Percentiles rank a stretch among this genome's conserved stretches.
Conservation (phyloP, 2,888 invertebrate species). For the Anorthoa munda region DNA sequence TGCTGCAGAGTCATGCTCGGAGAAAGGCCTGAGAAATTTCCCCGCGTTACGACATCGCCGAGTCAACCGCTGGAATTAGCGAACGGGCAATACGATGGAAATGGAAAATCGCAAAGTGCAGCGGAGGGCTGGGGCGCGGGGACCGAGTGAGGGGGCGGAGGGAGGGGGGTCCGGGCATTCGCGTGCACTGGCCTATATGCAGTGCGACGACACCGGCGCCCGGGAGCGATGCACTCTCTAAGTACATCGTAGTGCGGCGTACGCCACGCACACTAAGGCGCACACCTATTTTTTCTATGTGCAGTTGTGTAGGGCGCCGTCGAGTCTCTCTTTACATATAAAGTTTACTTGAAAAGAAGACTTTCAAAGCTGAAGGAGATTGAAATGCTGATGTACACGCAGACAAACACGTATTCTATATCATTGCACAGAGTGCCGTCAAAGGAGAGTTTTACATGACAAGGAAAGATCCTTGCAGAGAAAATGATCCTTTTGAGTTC, state of each 20-base stretch:
- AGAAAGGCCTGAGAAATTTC: conserved; percentile 86
- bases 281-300: conserved; percentile 86
- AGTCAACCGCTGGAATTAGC: conserved; percentile 83
- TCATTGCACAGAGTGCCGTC: conserved; percentile 27
- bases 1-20: conserved; percentile 69
- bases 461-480: conserved; percentile 44
- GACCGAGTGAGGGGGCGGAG: conserved; percentile 53
- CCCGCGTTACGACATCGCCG: conserved; percentile 82
- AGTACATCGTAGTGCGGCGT: conserved; percentile 86
- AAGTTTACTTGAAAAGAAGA: conserved; percentile 83
- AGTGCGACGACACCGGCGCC: conserved; percentile 90
- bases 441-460: conserved; percentile 50
- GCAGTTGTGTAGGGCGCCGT: conserved; percentile 82
- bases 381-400: conserved; percentile 73
- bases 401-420: conserved; percentile 34
- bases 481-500: conserved; percentile 40
- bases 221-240: conserved; percentile 90
- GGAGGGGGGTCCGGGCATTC: conserved; percentile 84
- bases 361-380: conserved; percentile 82
- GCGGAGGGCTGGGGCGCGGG: conserved; percentile 69
- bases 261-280: conserved; percentile 86
- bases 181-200: conserved; percentile 91
- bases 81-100: conserved; percentile 83
- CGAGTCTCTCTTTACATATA: conserved; percentile 82
- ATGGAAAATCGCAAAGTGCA: conserved; percentile 90